Percentiles rank a stretch among this genome's conserved stretches.
Conservation (phyloP, 2,113 vertebrate genomes). For the Ochotona curzoniae region DNA sequence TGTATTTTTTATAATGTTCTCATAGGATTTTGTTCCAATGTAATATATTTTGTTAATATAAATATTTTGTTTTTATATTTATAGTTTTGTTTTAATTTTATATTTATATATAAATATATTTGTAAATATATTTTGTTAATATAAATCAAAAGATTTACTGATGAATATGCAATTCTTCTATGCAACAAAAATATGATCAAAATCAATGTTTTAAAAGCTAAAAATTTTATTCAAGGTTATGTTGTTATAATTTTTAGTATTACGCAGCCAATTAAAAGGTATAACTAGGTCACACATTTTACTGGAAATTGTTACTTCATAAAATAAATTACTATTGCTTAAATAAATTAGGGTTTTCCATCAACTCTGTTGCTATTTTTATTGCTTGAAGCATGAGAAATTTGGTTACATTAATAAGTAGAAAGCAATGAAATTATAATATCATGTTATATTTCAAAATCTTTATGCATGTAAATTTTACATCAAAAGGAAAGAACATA, state of each 20-base stretch:
- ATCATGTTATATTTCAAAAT: background rate
- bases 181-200: background rate
- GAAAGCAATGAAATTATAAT: background rate
- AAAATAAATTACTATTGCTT: background rate
- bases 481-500: constrained; percentile 1
- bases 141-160: background rate
- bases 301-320: background rate
- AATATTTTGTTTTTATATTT: no score
- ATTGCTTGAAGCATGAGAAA: background rate
- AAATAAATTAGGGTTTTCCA: background rate
- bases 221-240: background rate
- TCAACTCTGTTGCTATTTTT: background rate
- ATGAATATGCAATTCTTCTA: background rate
- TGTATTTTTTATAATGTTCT: background rate
- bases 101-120: no score
- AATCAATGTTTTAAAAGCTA: background rate
- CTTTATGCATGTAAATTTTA: constrained; percentile 17
- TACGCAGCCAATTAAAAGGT: constrained; percentile 8
- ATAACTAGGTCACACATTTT: background rate
- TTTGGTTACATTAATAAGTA: background rate
- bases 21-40: constrained; percentile 35
- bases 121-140: no score
- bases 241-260: background rate
- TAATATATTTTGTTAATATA: constrained; percentile 2
- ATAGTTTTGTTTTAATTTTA: no score